Evolutionary conservation across 2,797 vertebrate genomes (phyloP).

Genomic region (Pangasius krempfi): DNA sequence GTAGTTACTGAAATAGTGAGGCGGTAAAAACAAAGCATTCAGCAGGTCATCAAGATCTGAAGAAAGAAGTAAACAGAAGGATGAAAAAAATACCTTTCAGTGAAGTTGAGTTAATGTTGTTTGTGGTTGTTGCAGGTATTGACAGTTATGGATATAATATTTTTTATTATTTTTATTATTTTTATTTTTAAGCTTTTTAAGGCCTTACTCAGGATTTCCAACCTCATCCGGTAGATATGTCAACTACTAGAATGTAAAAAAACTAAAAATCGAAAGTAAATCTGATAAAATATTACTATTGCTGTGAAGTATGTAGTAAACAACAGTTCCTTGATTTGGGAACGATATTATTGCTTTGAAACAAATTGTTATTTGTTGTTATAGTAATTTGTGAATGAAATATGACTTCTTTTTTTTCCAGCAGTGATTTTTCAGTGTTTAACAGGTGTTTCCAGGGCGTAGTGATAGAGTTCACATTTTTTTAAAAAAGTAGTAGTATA

Average conservation of each 20-base stretch:
- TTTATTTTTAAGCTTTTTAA: not conserved
- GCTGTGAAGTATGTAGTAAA: too few species aligned
- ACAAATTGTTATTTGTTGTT: too few species aligned
- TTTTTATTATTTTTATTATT: not conserved
- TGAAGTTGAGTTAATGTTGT: not conserved
- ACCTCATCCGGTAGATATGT: not conserved
- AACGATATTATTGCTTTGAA: too few species aligned
- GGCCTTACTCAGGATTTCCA: not conserved
- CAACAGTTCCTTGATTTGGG: too few species aligned
- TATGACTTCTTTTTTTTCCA: too few species aligned
- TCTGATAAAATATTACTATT: too few species aligned
- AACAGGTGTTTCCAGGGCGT: too few species aligned
- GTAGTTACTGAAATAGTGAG: not conserved
- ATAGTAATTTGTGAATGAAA: too few species aligned
- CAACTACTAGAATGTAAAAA: not conserved
- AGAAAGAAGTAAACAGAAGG: not conserved
- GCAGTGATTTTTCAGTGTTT: too few species aligned
- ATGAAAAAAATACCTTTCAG: not conserved
- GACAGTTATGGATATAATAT: not conserved
- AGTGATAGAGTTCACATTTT: too few species aligned
- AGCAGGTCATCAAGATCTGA: not conserved
- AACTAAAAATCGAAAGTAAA: too few species aligned
- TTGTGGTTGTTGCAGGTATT: not conserved
- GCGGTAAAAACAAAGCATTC: not conserved
- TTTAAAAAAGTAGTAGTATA: too few species aligned